phyloP scores from a whole-genome alignment of 1,140 invertebrate genomes.

The Laupala kohalensis region DNA sequence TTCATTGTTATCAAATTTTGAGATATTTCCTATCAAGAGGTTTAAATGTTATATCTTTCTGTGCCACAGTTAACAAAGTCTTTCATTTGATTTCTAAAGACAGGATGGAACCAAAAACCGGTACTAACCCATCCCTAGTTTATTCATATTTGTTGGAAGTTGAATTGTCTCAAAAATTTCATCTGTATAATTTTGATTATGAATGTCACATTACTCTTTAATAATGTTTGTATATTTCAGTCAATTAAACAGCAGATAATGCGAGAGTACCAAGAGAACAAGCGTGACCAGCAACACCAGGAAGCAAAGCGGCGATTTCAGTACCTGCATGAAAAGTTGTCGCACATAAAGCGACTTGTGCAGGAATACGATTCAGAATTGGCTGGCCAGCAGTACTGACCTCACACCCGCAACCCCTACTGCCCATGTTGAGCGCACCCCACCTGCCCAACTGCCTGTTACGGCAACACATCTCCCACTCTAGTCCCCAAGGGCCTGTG shows the following conservation, averaged over 20 bases:
- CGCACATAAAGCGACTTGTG: slow-evolving; percentile 78
- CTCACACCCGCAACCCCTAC: neutral
- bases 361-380: slow-evolving; percentile 51
- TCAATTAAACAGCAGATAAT: slow-evolving; percentile 61
- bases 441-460: neutral
- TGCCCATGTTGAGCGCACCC: neutral
- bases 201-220: too few relatives aligned
- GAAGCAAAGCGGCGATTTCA: slow-evolving; percentile 60
- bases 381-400: neutral
- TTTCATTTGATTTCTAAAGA: too few relatives aligned
- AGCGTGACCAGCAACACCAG: slow-evolving; percentile 55
- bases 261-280: slow-evolving; percentile 64
- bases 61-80: too few relatives aligned
- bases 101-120: too few relatives aligned
- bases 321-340: slow-evolving; percentile 78
- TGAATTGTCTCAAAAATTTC: too few relatives aligned
- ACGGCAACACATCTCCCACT: neutral
- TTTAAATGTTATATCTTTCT: too few relatives aligned
- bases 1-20: too few relatives aligned
- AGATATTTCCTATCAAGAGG: too few relatives aligned
- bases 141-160: too few relatives aligned
- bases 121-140: too few relatives aligned
- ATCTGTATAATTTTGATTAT: too few relatives aligned
- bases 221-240: too few relatives aligned
- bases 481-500: neutral